Conservation (phyloP, 2,797 vertebrate species). For the Helarctos malayanus region DNA sequence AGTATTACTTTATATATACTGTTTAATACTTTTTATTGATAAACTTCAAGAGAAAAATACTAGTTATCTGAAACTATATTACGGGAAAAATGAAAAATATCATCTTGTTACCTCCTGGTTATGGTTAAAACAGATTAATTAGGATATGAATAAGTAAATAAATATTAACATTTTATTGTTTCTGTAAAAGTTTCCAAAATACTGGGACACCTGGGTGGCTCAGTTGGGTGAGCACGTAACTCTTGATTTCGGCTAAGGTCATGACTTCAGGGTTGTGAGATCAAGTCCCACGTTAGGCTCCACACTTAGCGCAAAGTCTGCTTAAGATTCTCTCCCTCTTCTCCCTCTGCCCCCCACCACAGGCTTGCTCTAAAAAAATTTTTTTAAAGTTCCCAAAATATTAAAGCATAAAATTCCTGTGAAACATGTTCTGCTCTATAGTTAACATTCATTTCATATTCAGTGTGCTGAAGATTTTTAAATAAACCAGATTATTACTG, state of each 20-base stretch:
- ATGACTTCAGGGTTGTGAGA: background rate
- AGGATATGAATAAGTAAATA: background rate
- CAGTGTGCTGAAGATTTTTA: background rate
- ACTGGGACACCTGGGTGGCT: background rate
- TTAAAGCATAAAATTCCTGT: background rate
- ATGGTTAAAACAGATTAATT: background rate
- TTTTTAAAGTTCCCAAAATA: background rate
- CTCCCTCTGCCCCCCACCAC: background rate
- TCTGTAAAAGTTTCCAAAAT: slow-evolving; percentile 1
- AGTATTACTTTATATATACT: background rate
- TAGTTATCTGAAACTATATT: background rate
- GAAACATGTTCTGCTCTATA: background rate
- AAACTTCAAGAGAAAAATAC: slow-evolving; percentile 41
- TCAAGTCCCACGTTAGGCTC: background rate
- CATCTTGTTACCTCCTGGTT: background rate
- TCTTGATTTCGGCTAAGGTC: background rate
- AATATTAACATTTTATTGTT: slow-evolving; percentile 20
- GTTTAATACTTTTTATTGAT: background rate
- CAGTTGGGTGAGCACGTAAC: background rate
- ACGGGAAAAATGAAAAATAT: slow-evolving; percentile 2
- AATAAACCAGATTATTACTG: background rate
- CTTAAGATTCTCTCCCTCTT: background rate
- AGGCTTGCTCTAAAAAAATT: background rate
- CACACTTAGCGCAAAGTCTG: background rate
- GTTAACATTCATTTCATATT: slow-evolving; percentile 12